Evolutionary conservation across 2,888 invertebrate species (phyloP).

Genomic region (Argynnis bischoffii): DNA sequence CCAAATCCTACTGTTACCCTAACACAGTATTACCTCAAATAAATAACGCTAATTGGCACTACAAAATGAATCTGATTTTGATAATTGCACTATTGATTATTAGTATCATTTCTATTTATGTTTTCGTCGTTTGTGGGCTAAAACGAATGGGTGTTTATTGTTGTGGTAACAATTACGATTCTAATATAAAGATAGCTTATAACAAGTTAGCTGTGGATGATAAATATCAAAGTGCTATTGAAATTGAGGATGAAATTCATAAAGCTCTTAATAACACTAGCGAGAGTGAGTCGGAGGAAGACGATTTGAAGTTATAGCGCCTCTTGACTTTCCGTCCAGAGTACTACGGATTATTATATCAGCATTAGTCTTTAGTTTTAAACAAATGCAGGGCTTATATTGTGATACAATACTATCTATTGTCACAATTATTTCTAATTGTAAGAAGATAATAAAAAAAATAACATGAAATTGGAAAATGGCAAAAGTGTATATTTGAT

Average conservation of each 20-base stretch:
- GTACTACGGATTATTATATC: conserved; percentile 60
- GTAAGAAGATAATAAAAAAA: conserved; percentile 2
- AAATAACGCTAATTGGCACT: conserved; percentile 70
- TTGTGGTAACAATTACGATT: conserved; percentile 57
- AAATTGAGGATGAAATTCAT: conserved; percentile 72
- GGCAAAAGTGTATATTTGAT: conserved; percentile 18
- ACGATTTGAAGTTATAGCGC: conserved; percentile 68
- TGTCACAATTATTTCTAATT: conserved; percentile 55
- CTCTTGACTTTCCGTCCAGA: conserved; percentile 53
- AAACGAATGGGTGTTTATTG: conserved; percentile 52
- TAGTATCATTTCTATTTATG: conserved; percentile 55
- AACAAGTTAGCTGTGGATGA: conserved; percentile 71
- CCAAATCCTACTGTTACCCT: conserved; percentile 78
- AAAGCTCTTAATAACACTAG: conserved; percentile 64
- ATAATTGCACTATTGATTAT: conserved; percentile 61
- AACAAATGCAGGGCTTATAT: conserved; percentile 59
- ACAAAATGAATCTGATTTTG: conserved; percentile 68
- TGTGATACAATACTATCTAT: conserved; percentile 59
- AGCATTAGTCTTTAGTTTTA: conserved; percentile 43
- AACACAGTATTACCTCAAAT: conserved; percentile 69
- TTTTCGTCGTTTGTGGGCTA: conserved; percentile 54
- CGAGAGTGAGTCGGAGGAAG: conserved; percentile 70
- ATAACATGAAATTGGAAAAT: conserved; percentile 8
- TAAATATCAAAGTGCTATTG: conserved; percentile 64
- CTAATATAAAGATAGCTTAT: conserved; percentile 64